These are phyloP conservation scores for Drosophila subquinaria DNA, from an alignment of 2,888 invertebrate species.

Conservation along the genomic window DNA sequence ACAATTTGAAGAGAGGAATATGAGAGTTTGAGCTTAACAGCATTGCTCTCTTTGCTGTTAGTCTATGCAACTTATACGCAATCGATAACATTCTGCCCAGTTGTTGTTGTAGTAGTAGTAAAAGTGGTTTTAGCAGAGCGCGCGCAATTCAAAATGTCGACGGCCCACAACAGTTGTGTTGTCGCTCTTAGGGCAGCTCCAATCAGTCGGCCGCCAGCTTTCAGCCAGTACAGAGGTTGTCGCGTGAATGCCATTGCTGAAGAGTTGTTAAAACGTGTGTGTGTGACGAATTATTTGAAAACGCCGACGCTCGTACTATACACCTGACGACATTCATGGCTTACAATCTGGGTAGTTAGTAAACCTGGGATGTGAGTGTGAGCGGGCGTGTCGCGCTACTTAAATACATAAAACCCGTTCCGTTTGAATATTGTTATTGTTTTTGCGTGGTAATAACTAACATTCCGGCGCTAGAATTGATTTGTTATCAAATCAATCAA, in stretches of 20 bases:
- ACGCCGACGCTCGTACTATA: slow-evolving; percentile 25
- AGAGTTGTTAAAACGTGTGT: slow-evolving; percentile 61
- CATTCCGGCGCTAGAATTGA: slow-evolving; percentile 30
- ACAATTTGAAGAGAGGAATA: slow-evolving; percentile 40
- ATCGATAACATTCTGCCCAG: slow-evolving; percentile 28
- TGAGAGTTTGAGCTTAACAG: slow-evolving; percentile 21
- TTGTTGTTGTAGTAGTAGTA: slow-evolving; percentile 10
- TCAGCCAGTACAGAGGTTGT: slow-evolving; percentile 62
- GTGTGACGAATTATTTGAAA: slow-evolving; percentile 45
- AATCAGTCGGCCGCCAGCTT: slow-evolving; percentile 68
- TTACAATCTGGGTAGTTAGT: slow-evolving; percentile 47
- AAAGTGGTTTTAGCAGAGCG: slow-evolving; percentile 32
- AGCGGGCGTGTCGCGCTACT: slow-evolving; percentile 46
- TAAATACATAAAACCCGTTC: slow-evolving; percentile 52
- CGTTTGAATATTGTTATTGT: slow-evolving; percentile 21
- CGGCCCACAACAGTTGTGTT: slow-evolving; percentile 14
- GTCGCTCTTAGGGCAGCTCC: slow-evolving; percentile 35
- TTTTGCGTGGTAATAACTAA: slow-evolving; percentile 57
- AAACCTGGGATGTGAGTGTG: slow-evolving; percentile 31
- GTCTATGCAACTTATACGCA: slow-evolving; percentile 30
- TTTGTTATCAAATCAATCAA: slow-evolving; percentile 59
- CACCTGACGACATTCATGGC: slow-evolving; percentile 57
- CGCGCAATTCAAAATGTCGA: slow-evolving; percentile 49
- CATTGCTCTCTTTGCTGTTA: slow-evolving; percentile 11
- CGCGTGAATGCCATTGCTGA: slow-evolving; percentile 56